A percentile compares a stretch with the other conserved stretches of the same genome.
phyloP scores from a whole-genome alignment of 1,140 invertebrate genomes.

The Danaus plexippus region DNA sequence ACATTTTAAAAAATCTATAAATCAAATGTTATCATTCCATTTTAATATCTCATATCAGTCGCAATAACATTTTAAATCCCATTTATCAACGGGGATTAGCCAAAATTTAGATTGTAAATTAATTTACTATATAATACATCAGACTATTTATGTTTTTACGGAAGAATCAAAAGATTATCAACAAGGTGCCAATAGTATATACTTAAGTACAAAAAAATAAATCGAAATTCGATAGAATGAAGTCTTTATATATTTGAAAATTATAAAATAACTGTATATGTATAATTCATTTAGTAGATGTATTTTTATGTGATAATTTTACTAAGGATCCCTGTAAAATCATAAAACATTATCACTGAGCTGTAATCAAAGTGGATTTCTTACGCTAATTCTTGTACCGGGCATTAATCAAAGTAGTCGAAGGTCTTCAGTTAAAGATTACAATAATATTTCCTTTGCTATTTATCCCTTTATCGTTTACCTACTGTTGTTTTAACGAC shows the following conservation, averaged over 20 bases:
- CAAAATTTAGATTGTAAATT: constrained; percentile 48
- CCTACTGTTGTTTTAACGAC: too few species aligned
- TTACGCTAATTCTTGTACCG: constrained; percentile 26
- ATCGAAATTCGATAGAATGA: too few species aligned
- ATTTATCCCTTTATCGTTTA: constrained; percentile 31
- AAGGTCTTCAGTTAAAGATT: constrained; percentile 39
- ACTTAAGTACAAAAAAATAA: too few species aligned
- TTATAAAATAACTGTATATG: too few species aligned
- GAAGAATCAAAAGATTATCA: too few species aligned
- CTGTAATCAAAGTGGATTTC: constrained; percentile 50
- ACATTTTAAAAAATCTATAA: constrained; percentile 41
- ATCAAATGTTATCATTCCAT: constrained; percentile 67
- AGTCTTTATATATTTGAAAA: too few species aligned
- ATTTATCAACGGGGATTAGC: constrained; percentile 50
- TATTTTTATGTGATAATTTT: too few species aligned
- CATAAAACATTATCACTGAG: constrained; percentile 40
- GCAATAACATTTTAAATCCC: constrained; percentile 49
- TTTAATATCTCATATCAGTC: constrained; percentile 54
- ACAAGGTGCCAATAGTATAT: too few species aligned
- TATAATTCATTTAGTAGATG: too few species aligned
- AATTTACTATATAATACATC: too few species aligned
- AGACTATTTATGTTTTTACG: too few species aligned
- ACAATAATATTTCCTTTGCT: constrained; percentile 13
- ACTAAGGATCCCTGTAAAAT: constrained; percentile 18
- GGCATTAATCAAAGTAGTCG: constrained; percentile 57